Base-by-base conservation (phyloP, 2,888 invertebrate genomes). In the Acleris literana region DNA sequence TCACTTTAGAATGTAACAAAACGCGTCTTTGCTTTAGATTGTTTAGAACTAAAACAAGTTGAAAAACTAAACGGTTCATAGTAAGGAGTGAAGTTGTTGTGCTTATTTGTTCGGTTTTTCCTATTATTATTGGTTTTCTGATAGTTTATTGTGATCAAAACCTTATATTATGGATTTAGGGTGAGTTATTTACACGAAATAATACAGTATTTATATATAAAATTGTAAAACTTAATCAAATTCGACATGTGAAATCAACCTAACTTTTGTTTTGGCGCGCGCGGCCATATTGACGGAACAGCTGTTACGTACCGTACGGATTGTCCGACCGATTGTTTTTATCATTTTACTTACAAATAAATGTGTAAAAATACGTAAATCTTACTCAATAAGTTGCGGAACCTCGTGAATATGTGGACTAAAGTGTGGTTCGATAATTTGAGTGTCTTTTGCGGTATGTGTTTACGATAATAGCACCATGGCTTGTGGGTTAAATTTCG, bases 281-380 rank as follows among this genome's bases (percentile, higher is more conserved):
- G 85, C 85, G 80, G 90, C 90, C 90, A 91, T 92, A 78, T 91
- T 91, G 83, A 80, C 77, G 72, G 82, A 92, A 92, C 92, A 92
- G 92, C 92, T 92, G 92, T 91, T 88, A 76, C 76, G 79, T 79
- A 77, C 69, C 63, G 71, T 84, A 76, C 80, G 74, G 78, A 81
- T 73, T 74, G 76, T 75, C 80, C 75, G 71, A 78, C 80, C 75
- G 71, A 78, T 82, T 88, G 83, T 87, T 87, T 87, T 87, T 82
- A 77, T 81, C 73, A 69, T 77, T 77, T 77, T 77, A 72, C 77
- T 65, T 70, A 69, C 74, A 73, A 78, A 84, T 83, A 82, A 84
- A 82, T 80, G 78, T 74, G 70, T 73, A 29, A 69, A 68, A 70
- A 71, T 49, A 48, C 74, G 55, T 60, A 51, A 55, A 55, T 69